Evolutionary conservation across 2,797 vertebrate genomes (phyloP), one percentile per base, ranked within the genome.

Genomic region (Ctenochaetus hawaiiensis): DNA sequence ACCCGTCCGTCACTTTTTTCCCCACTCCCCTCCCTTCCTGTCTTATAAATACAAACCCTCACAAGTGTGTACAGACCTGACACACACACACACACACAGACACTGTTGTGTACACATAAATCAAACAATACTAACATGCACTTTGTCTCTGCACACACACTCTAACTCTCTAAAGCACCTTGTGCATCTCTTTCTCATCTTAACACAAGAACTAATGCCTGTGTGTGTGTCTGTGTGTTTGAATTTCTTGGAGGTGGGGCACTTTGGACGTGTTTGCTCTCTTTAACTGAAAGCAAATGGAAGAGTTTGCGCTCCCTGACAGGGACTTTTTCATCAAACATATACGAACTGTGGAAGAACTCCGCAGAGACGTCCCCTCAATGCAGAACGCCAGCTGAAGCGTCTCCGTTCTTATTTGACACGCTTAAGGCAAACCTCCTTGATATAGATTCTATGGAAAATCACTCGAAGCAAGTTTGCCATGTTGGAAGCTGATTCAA

Each of bases 1-100:
- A 93, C 93, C 90, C 61, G 87, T 89, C 89, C 85, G 76, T 92
- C 93, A 92, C 88, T 83, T 72, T 63, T 23, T 62, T 22, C 13
- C 8, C 10, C 12, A 0, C 49, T 26, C 51, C 53, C 48, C 49
- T 58, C 51, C 45, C 34, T 64, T 14, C 26, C 12, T 72, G 34
- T 58, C 77, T 74, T 61, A 71, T 81, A 81, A 86, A 89, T 65
- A 82, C 69, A 87, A 80, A 86, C 77, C 30, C 86, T 69, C 61
- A 67, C 60, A 66, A 81, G 79, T 80, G 82, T 83, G 67, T 74
- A 76, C 75, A 65, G 68, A 61, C 56, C 67, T 34, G 26, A 44
- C 53, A 67, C 41, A n/a, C 71, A 72, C 37, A 63, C 48, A 77
- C 70, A 59, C 22, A 78, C n/a, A 64, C 78, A 54, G 8, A 54